Evolutionary conservation across 1,140 invertebrate species (phyloP).

Genomic region (Drosophila saltans): DNA sequence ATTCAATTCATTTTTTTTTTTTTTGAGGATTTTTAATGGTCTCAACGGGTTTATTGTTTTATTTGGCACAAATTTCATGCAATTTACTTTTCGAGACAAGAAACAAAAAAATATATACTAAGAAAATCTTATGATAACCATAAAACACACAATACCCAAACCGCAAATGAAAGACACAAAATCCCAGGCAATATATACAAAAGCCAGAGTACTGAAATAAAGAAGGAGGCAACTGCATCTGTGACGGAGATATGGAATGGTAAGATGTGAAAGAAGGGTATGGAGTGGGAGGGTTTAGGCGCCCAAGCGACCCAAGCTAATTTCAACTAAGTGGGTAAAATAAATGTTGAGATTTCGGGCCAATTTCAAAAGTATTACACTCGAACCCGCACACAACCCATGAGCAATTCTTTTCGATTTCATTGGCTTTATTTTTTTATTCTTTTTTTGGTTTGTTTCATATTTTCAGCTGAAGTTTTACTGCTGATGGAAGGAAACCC

Average conservation of each 20-base stretch:
- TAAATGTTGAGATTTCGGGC: slow-evolving; percentile 71
- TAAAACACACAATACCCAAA: slow-evolving; percentile 67
- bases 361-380: slow-evolving; percentile 47
- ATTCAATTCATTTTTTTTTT: slow-evolving; percentile 3
- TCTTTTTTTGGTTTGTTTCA: slow-evolving; percentile 36
- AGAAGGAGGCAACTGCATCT: not conserved
- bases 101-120: slow-evolving; percentile 35
- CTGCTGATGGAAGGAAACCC: slow-evolving; percentile 20
- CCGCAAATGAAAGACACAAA: slow-evolving; percentile 68
- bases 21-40: not conserved
- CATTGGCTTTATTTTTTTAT: slow-evolving; percentile 14
- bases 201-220: slow-evolving; percentile 16
- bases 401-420: slow-evolving; percentile 31
- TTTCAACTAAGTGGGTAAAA: slow-evolving; percentile 72
- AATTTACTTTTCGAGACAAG: not conserved
- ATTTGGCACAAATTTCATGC: not conserved
- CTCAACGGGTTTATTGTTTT: slow-evolving; percentile 7
- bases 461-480: slow-evolving; percentile 55
- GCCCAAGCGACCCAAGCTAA: slow-evolving; percentile 54
- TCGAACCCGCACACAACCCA: slow-evolving; percentile 20
- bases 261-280: not conserved
- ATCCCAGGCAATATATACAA: slow-evolving; percentile 53
- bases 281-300: not conserved
- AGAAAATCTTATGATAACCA: slow-evolving; percentile 59
- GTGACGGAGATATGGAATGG: not conserved